phyloP scores from a whole-genome alignment of 30 jellyfish, hydroid and myxozoan species.

The Clytia hemisphaerica region DNA sequence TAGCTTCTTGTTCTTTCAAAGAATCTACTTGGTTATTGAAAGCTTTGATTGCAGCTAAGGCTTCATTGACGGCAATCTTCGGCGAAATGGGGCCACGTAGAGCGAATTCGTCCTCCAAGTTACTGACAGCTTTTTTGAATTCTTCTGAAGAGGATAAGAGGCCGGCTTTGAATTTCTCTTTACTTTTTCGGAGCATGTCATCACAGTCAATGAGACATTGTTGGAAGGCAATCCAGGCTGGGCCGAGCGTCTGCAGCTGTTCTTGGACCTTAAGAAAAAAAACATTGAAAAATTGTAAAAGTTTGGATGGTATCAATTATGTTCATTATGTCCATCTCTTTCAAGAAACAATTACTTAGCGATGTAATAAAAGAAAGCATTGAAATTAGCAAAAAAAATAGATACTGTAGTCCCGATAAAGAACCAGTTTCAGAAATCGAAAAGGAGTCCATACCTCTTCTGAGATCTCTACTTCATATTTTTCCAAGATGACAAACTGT shows the following conservation, averaged over 20 bases:
- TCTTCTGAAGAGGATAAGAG: conserved; percentile 83
- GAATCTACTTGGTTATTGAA: conserved; percentile 46
- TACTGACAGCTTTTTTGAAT: conserved; percentile 64
- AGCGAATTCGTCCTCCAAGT: conserved; percentile 65
- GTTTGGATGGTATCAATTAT: too few species aligned
- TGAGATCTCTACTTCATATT: conserved; percentile 83
- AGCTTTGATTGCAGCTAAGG: conserved; percentile 36
- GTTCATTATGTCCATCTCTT: too few species aligned
- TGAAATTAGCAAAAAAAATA: too few species aligned
- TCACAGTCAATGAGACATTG: conserved; percentile 89
- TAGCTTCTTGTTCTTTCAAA: conserved; percentile 50
- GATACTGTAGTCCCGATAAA: too few species aligned
- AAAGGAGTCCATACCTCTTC: conserved; percentile 60
- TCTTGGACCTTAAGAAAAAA: conserved; percentile 53
- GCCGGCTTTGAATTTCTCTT: conserved; percentile 78
- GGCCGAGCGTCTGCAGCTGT: conserved; percentile 79
- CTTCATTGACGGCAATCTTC: conserved; percentile 62
- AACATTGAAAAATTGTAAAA: too few species aligned
- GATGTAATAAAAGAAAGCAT: too few species aligned
- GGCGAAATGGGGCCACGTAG: conserved; percentile 78
- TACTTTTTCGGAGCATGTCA: conserved; percentile 74
- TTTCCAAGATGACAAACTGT: conserved; percentile 80
- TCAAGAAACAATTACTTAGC: too few species aligned
- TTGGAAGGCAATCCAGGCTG: conserved; percentile 85
- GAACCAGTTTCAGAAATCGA: too few species aligned